Evolutionary conservation across 2,888 invertebrate species (phyloP), one percentile per base, ranked within the genome.

Genomic region (Luperina testacea): DNA sequence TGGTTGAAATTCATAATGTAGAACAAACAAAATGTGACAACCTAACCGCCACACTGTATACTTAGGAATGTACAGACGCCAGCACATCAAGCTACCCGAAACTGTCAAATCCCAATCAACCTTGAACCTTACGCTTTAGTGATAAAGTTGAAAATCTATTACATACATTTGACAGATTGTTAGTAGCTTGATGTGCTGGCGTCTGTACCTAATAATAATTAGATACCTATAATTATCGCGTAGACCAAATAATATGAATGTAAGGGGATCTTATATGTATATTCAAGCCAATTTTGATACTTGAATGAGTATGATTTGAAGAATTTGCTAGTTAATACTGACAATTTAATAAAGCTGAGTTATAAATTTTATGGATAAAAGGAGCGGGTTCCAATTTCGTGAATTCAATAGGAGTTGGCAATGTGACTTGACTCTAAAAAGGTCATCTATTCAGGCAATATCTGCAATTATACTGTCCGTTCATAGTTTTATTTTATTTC

Each of bases 231-330:
- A 67, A 51, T 42, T 61, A 24, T n/a, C 42, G 7, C 8, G 15
- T 67, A 67, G 76, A 75, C 8, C 27, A 6, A 17, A 24, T 83
- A 83, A 48, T 59, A n/a, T 7, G 11, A 77, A 38, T 24, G 15
- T 63, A 68, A 59, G 11, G 51, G 38, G 8, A 27, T 24, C 8
- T 42, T 17, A 38, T 15, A 64, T 38, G 32, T 51, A 42, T 20
- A 65, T 15, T 65, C 1, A 13, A 59, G 20, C 51, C 77, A 51
- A 82, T 67, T 77, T 38, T 38, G 57, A 77, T 51, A 20, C 45
- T 68, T 67, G 45, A 80, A 59, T 32, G 38, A 61, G 51, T 83
- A 77, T 67, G 59, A 53, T 80, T 67, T 20, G n/a, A 42, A 17
- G n/a, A 51, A 42, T n/a, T 53, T 61, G 20, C 42, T 77, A 53